These are phyloP conservation scores for Darwinula stevensoni DNA, from an alignment of 2,888 invertebrate species.

Conservation along the genomic window DNA sequence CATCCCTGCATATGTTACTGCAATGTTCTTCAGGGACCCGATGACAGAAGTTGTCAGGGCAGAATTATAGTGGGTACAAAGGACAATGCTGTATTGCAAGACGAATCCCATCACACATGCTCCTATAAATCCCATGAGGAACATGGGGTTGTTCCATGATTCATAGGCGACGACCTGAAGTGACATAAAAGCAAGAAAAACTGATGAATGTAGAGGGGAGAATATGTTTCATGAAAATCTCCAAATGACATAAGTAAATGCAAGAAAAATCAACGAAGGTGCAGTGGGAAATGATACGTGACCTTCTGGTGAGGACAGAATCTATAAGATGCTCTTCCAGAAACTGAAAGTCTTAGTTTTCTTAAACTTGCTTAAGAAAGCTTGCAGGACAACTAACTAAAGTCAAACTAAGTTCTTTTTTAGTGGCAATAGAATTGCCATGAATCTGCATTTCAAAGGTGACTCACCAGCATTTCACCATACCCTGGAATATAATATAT, in stretches of 20 bases:
- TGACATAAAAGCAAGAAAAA: conserved; percentile 7
- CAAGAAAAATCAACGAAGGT: too few species aligned
- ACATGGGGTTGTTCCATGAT: conserved; percentile 42
- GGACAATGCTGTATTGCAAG: conserved; percentile 69
- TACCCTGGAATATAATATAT: too few species aligned
- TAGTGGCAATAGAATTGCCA: too few species aligned
- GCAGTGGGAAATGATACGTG: too few species aligned
- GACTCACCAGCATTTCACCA: too few species aligned
- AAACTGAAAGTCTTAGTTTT: too few species aligned
- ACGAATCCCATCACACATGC: conserved; percentile 94
- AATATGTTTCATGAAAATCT: neutral
- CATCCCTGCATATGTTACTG: conserved; percentile 88
- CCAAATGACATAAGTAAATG: neutral
- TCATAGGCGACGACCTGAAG: conserved; percentile 26
- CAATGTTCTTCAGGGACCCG: conserved; percentile 88
- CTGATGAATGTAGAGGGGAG: conserved; percentile 3
- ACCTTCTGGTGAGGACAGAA: too few species aligned
- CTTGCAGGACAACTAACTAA: too few species aligned
- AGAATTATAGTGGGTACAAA: conserved; percentile 87
- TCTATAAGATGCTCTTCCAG: too few species aligned
- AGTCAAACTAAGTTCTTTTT: too few species aligned
- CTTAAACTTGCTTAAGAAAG: too few species aligned
- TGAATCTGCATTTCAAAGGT: too few species aligned
- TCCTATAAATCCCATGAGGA: conserved; percentile 45
- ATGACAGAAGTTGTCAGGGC: conserved; percentile 97